These are phyloP conservation scores for Phallusia fumigata DNA, from an alignment of 23 tunicate species.

Conservation along the genomic window DNA sequence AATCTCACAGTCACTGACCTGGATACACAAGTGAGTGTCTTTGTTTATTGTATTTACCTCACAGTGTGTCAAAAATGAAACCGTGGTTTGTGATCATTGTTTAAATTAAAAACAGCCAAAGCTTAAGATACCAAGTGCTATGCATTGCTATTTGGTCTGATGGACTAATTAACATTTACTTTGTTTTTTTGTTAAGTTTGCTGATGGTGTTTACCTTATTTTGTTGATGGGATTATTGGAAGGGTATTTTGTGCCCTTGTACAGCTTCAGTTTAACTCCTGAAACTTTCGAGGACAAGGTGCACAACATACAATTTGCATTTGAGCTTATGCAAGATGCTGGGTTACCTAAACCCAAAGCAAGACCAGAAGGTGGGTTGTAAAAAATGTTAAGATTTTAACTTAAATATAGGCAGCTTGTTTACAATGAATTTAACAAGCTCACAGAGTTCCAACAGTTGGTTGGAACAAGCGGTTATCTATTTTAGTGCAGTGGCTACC, in stretches of 20 bases:
- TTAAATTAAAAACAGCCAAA: too few species aligned
- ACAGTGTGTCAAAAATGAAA: too few species aligned
- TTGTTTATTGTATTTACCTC: too few species aligned
- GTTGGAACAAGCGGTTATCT: too few species aligned
- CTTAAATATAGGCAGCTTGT: too few species aligned
- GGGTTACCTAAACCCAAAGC: slow-evolving; percentile 87
- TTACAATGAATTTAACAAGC: too few species aligned
- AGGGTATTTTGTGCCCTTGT: slow-evolving; percentile 86
- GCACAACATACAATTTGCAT: slow-evolving; percentile 89
- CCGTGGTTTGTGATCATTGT: too few species aligned
- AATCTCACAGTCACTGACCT: slow-evolving; percentile 84
- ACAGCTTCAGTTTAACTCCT: slow-evolving; percentile 86
- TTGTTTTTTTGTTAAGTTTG: slow-evolving; percentile 44
- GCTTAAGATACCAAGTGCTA: too few species aligned
- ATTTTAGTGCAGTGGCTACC: too few species aligned
- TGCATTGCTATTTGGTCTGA: too few species aligned
- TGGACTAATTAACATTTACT: neutral
- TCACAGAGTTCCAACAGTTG: too few species aligned
- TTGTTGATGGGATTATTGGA: slow-evolving; percentile 91
- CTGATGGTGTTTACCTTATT: slow-evolving; percentile 86
- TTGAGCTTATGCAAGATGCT: slow-evolving; percentile 96
- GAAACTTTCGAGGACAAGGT: slow-evolving; percentile 86
- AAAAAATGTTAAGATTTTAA: neutral
- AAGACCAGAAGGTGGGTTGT: slow-evolving; percentile 72
- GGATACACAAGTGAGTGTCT: slow-evolving; percentile 70